Evolutionary conservation across 2,797 vertebrate genomes (phyloP), one percentile per base, ranked within the genome.

Genomic region (Hylomyscus alleni): DNA sequence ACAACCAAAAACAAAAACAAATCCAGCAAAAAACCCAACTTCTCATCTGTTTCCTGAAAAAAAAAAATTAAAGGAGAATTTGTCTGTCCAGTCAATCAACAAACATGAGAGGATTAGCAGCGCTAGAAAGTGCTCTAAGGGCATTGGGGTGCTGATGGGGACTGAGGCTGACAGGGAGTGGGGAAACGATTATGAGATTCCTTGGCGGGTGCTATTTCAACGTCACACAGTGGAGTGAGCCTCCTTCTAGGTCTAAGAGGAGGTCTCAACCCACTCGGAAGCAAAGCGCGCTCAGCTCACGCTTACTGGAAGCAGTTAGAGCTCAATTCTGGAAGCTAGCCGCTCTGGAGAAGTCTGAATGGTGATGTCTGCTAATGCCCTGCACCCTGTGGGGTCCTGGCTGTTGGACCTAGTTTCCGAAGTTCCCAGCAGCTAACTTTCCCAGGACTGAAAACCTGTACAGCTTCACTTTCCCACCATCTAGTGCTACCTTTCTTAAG

Each of bases 41-140:
- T 26, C 15, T 72, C 31, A 40, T 77, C n/a, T 73, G 26, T 58
- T 93, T 65, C 88, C 83, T 29, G 84, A 81, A 94, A 93, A 58
- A 93, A 58, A 56, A 89, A 58, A 86, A 75, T 75, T 58, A 8
- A 93, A 83, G 82, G 67, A 87, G 22, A 88, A 93, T 86, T 80
- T 69, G 40, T 92, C 90, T 76, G 72, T 83, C 86, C 37, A 8
- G 56, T 72, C 89, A 47, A n/a, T 91, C 95, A 89, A 72, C 90
- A 93, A 84, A 40, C 85, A 47, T 13, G 12, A 1, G 26, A 29
- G 47, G 14, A 17, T 82, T 4, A 0, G 3, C 44, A 44, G 44
- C 44, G 44, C 0, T 1, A 12, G 86, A 80, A 26, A 7, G 22
- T 7, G 29, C 13, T 0, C 81, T 34, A 62, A 58, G 73, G 73